Conservation (phyloP, 2,113 vertebrate species). For the Oncorhynchus keta region DNA sequence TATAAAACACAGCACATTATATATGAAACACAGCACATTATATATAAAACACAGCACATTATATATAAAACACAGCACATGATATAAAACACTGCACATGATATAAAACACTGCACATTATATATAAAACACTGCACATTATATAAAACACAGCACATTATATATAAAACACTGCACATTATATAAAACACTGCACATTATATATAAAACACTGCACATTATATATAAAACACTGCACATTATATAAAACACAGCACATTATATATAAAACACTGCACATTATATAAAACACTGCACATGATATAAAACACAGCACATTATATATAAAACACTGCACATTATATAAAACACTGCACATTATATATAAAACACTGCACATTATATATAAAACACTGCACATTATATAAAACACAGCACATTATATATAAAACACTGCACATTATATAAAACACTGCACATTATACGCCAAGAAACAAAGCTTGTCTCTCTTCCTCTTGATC, state of each 20-base stretch:
- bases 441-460: neutral
- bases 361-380: no score
- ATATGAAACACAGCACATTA: no score
- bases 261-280: neutral
- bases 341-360: no score
- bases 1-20: no score
- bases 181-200: no score
- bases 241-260: neutral
- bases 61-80: no score
- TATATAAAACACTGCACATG: neutral
- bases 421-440: neutral
- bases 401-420: neutral
- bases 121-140: neutral
- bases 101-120: no score
- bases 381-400: no score
- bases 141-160: neutral
- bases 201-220: neutral
- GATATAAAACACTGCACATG: no score
- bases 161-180: neutral
- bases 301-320: neutral
- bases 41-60: no score
- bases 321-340: neutral
- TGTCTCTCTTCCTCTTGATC: constrained; percentile 19
- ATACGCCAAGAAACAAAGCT: constrained; percentile 2
- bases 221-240: neutral